Evolutionary conservation across 1,140 invertebrate genomes (phyloP), one percentile per base, ranked within the genome.

Genomic region (Heliconius hewitsoni): DNA sequence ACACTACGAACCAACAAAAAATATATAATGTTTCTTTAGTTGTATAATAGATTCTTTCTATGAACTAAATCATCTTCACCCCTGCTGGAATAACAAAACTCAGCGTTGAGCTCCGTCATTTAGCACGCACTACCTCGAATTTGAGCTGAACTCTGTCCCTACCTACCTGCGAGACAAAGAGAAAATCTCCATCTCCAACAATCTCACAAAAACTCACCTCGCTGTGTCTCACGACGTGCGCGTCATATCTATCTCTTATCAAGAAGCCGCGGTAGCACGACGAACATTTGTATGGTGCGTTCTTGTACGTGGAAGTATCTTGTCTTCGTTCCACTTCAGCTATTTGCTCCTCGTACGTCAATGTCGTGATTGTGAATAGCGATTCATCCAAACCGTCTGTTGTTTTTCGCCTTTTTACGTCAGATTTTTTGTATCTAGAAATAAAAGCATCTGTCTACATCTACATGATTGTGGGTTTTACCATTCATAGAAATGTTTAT

Each of bases 301-400:
- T 82, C 42, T 83, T 88, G 76, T 92, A 93, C 0, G 78, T 75
- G 3, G 66, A 42, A 0, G 77, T 83, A 23, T 91, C 86, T 30
- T 92, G 90, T 3, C 92, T 13, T 30, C 87, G 83, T 8, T 85
- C 77, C 11, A 92, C 84, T 60, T 93, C 91, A 1, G 85, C 87
- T 39, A 93, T 90, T 71, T 93, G 92, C 50, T 92, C 86, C 39
- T 93, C 92, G 76, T 92, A 93, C 0, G 87, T 87, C 0, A 92
- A 74, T 0, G 84, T 81, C 0, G 87, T 89, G 39, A 93, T 90
- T 0, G 86, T 91, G 81, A 93, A 92, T 0, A 93, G 80, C 0
- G 84, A 80, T 46, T 92, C 91, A 81, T 91, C 91, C 0, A 91
- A 78, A 0, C 77, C 81, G 73, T 92, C 92, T 3, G 76, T 85